Conservation (phyloP, 2,888 invertebrate genomes). For the Acrocyrtus sp. region DNA sequence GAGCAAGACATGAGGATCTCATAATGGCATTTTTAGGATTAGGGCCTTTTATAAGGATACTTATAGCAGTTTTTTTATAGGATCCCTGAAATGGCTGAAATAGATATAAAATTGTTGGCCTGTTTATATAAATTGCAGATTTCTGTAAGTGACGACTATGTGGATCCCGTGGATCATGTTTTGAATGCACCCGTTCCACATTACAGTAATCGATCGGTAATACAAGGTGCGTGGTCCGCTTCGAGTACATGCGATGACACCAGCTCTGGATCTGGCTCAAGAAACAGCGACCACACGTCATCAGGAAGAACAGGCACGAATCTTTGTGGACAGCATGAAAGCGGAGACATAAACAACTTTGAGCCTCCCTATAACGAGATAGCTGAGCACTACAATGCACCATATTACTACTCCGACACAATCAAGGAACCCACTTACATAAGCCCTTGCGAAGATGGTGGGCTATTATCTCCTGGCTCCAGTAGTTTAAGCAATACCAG, state of each 20-base stretch:
- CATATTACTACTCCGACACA: slow-evolving; percentile 63
- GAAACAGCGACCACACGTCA: slow-evolving; percentile 22
- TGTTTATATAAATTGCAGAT: slow-evolving; percentile 72
- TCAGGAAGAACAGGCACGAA: slow-evolving; percentile 31
- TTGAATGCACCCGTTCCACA: slow-evolving; percentile 25
- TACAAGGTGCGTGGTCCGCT: slow-evolving; percentile 40
- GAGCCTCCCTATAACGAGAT: slow-evolving; percentile 61
- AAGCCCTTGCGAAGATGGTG: slow-evolving; percentile 50
- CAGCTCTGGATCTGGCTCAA: slow-evolving; percentile 42
- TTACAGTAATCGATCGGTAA: slow-evolving; percentile 20
- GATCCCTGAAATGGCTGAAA: too few species aligned
- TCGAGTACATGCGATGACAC: slow-evolving; percentile 26
- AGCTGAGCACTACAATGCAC: slow-evolving; percentile 60
- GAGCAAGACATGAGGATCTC: too few species aligned
- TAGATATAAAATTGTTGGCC: background rate
- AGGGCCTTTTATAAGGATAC: too few species aligned
- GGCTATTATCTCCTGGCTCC: slow-evolving; percentile 13
- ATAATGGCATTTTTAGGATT: too few species aligned
- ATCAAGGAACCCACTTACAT: slow-evolving; percentile 59
- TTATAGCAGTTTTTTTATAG: too few species aligned
- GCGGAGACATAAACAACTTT: slow-evolving; percentile 21
- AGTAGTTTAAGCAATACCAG: slow-evolving; percentile 40
- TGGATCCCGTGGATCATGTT: slow-evolving; percentile 78
- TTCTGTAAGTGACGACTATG: slow-evolving; percentile 87
- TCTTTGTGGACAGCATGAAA: slow-evolving; percentile 10